These are phyloP conservation scores for Corydoras sp. DNA, from an alignment of 2,113 vertebrate genomes.

Conservation along the genomic window DNA sequence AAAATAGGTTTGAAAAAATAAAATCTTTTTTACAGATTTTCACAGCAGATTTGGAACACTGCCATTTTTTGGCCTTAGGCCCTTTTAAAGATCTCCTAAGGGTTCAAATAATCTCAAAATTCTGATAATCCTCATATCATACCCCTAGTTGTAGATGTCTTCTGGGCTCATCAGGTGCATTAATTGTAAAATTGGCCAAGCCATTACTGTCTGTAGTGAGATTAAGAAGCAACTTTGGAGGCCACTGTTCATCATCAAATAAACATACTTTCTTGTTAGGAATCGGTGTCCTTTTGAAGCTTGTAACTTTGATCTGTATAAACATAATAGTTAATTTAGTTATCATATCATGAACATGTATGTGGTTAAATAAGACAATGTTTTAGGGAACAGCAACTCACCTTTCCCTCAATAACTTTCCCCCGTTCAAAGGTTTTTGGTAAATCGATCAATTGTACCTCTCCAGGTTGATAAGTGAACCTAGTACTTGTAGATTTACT, in stretches of 20 bases:
- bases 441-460: slow-evolving; percentile 50
- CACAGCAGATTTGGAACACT: too few species aligned
- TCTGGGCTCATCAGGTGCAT: slow-evolving; percentile 14
- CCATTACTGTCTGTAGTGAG: slow-evolving; percentile 58
- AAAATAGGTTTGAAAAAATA: too few species aligned
- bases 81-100: too few species aligned
- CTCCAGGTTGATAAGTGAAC: slow-evolving; percentile 51
- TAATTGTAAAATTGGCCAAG: slow-evolving; percentile 50
- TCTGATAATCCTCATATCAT: slow-evolving; percentile 21
- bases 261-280: slow-evolving; percentile 43
- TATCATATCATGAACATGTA: neutral
- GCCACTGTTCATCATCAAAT: slow-evolving; percentile 34
- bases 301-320: slow-evolving; percentile 51
- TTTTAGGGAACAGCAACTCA: slow-evolving; percentile 20
- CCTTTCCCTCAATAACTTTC: slow-evolving; percentile 52
- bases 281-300: slow-evolving; percentile 45
- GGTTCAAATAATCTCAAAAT: too few species aligned
- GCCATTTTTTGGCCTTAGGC: too few species aligned
- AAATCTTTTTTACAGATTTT: too few species aligned
- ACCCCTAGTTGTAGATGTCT: slow-evolving; percentile 37
- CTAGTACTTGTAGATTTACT: neutral
- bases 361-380: neutral
- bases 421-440: slow-evolving; percentile 49
- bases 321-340: neutral
- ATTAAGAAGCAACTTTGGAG: slow-evolving; percentile 21